Conservation (phyloP, 2,888 invertebrate genomes). For the Trachelus stipa region DNA sequence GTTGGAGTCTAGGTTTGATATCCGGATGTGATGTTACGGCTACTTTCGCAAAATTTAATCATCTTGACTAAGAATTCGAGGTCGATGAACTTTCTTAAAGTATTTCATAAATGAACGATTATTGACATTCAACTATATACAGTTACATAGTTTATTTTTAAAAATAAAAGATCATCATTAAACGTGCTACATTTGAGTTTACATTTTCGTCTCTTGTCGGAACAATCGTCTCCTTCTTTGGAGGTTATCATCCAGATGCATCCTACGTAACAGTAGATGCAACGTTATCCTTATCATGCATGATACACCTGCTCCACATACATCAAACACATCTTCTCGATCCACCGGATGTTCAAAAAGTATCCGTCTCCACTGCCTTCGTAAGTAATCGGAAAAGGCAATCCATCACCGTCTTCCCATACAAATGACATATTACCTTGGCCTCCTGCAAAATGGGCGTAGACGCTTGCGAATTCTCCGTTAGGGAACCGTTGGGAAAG, state of each 20-base stretch:
- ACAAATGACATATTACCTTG: background rate
- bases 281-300: slow-evolving; percentile 35
- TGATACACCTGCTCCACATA: slow-evolving; percentile 17
- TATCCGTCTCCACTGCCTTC: background rate
- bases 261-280: slow-evolving; percentile 16
- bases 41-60: background rate
- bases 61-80: background rate
- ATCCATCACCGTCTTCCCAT: background rate
- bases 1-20: background rate
- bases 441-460: background rate
- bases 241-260: slow-evolving; percentile 19
- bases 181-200: background rate
- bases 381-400: background rate
- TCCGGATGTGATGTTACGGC: background rate
- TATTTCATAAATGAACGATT: background rate
- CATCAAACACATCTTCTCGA: background rate
- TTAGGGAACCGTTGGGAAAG: background rate
- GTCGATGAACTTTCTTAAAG: background rate
- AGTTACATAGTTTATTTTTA: background rate
- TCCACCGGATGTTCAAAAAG: background rate
- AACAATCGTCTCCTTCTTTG: background rate
- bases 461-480: background rate
- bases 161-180: background rate
- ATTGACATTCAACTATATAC: background rate
- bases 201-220: background rate